Base-by-base conservation (phyloP, 2,888 invertebrate species). In the Drosophila neonasuta region DNA sequence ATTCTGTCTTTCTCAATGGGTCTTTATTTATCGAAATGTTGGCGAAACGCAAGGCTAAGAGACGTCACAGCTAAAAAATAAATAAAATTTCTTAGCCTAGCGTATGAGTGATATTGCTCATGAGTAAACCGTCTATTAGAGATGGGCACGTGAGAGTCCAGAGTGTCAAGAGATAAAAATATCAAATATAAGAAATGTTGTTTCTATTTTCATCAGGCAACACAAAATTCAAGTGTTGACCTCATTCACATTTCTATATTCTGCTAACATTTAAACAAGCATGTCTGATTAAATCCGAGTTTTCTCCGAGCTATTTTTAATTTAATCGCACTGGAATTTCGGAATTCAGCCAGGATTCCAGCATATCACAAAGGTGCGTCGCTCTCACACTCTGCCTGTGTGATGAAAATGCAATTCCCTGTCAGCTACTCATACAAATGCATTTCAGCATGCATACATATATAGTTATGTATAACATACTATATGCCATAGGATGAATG, bases 41-140 rank as follows among this genome's bases (percentile, higher is more conserved):
- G 71, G 65, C 49, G 30, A 60, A 81, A 82, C 78, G 60, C 81
- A 82, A 78, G 85, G 81, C 85, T 69, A 56, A 66, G 63, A 68
- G 63, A 68, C 80, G 81, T 79, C 67, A 85, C 56, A 54, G 46
- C 58, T 41, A 56, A 65, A 79, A 67, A 55, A 79, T 24, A 69
- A 65, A 36, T n/a, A 68, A 60, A 7, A 8, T 46, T 6, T 48
- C 39, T 55, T 46, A 71, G 75, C 83, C 63, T 66, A 67, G 69
- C 81, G 82, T 69, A 85, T 81, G 85, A 81, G 80, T 74, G 80
- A 81, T 82, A 71, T 56, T 54, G 41, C 41, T 44, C 11, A 61
- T 63, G 58, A 64, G 32, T 56, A 46, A 50, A 49, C 56, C 46
- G 49, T 24, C 39, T 44, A 10, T 34, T 74, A 59, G 80, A 42